phyloP scores from a whole-genome alignment of 64 coral and sea anemone species.

The Montipora cactus region DNA sequence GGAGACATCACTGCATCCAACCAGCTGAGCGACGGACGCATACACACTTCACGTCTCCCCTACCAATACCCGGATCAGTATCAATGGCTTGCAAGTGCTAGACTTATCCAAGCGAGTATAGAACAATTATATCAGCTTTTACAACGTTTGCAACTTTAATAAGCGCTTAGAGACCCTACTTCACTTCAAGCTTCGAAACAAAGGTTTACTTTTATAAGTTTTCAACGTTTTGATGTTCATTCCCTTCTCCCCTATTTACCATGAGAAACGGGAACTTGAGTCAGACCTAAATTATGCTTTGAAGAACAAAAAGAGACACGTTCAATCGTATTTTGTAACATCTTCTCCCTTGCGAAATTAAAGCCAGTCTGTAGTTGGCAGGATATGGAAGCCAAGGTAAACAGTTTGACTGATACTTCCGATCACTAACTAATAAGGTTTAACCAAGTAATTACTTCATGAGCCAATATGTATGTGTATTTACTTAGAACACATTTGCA shows the following conservation, averaged over 20 bases:
- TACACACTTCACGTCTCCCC: neutral
- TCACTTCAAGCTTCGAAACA: slow-evolving; percentile 26
- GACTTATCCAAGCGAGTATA: neutral
- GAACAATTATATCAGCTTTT: slow-evolving; percentile 6
- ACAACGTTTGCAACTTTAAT: neutral
- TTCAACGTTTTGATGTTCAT: neutral
- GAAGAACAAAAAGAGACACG: slow-evolving; percentile 10
- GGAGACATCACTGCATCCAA: neutral
- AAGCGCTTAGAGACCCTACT: slow-evolving; percentile 3
- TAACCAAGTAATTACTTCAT: slow-evolving; percentile 94
- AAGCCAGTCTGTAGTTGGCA: slow-evolving; percentile 49
- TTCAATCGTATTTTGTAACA: neutral
- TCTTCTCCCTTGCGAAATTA: slow-evolving; percentile 1
- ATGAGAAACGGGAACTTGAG: neutral
- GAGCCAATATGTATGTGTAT: slow-evolving; percentile 77
- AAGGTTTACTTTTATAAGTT: neutral
- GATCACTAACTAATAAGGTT: slow-evolving; percentile 90
- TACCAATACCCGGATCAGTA: neutral
- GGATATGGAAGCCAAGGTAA: slow-evolving; percentile 66
- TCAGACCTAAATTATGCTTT: neutral
- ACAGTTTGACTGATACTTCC: slow-evolving; percentile 80
- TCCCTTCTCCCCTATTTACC: neutral
- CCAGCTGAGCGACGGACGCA: neutral
- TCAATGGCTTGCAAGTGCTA: neutral
- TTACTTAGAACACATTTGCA: slow-evolving; percentile 73